Conservation (phyloP, 2,113 vertebrate genomes). For the Lepus timidus region DNA sequence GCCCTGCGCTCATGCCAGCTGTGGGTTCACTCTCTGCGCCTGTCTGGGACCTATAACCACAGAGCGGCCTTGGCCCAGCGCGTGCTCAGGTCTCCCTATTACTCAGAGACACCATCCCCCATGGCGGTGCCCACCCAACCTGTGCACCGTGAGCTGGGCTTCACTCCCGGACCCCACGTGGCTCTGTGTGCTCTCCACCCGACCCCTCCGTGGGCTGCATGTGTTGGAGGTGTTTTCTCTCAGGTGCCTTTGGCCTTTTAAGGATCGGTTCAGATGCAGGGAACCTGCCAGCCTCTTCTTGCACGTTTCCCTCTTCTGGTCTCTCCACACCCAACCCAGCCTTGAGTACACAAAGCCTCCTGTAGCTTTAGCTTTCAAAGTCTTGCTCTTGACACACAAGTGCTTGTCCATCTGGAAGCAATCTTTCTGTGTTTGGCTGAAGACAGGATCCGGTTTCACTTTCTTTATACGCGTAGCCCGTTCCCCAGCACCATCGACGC, state of each 20-base stretch:
- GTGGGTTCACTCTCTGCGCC: too few species aligned
- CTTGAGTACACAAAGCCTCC: not conserved
- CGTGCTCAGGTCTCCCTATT: too few species aligned
- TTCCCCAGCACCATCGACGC: not conserved
- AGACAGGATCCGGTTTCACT: not conserved
- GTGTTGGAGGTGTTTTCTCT: not conserved
- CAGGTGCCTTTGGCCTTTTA: not conserved
- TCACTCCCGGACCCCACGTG: too few species aligned
- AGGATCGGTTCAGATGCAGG: rapidly evolving
- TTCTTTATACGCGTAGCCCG: not conserved
- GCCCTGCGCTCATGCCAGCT: too few species aligned
- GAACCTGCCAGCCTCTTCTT: not conserved
- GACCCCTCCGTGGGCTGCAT: not conserved
- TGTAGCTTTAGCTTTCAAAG: not conserved
- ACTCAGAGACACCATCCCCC: too few species aligned
- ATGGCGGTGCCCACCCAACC: too few species aligned
- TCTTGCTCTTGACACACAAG: not conserved
- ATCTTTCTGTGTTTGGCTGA: not conserved
- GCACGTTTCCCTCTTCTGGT: not conserved
- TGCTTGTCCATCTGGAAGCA: conserved; percentile 36
- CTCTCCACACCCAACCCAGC: not conserved
- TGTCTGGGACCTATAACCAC: too few species aligned
- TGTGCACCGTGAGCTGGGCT: too few species aligned
- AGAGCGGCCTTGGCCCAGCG: too few species aligned
- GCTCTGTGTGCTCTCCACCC: rapidly evolving